Percentiles rank a stretch among this genome's conserved stretches.
Evolutionary conservation across 2,888 invertebrate genomes (phyloP).

Genomic region (Watsonalla binaria): DNA sequence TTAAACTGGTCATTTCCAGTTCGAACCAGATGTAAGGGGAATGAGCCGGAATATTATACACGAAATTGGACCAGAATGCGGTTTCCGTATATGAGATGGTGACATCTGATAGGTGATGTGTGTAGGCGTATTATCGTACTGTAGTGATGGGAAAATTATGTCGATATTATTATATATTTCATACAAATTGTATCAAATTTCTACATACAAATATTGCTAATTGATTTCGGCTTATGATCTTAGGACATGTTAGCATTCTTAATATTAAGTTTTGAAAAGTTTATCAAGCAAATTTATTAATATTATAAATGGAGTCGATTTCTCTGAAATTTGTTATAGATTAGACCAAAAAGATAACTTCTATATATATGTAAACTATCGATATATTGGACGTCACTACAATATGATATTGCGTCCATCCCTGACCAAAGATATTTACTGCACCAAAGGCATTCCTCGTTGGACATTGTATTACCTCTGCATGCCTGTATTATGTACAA

Average conservation of each 20-base stretch:
- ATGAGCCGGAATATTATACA: slow-evolving; percentile 58
- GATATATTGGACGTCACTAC: slow-evolving; percentile 2
- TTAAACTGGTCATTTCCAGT: slow-evolving; percentile 37
- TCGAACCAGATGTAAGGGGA: slow-evolving; percentile 55
- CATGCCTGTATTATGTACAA: not conserved
- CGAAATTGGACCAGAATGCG: slow-evolving; percentile 62
- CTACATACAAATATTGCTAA: slow-evolving; percentile 6
- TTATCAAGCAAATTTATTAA: too few relatives aligned
- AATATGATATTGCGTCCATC: slow-evolving; percentile 12
- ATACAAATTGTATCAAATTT: too few relatives aligned
- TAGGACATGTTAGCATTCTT: too few relatives aligned
- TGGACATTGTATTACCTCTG: slow-evolving; percentile 13
- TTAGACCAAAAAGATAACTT: too few relatives aligned
- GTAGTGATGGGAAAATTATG: slow-evolving; percentile 9
- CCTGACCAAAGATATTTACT: slow-evolving; percentile 34
- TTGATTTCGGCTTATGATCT: not conserved
- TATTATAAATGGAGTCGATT: too few relatives aligned
- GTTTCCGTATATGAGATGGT: slow-evolving; percentile 62
- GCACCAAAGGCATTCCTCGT: slow-evolving; percentile 19
- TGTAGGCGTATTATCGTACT: slow-evolving; percentile 24
- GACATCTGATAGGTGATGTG: slow-evolving; percentile 55
- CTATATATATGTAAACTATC: not conserved
- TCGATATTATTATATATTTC: slow-evolving; percentile 2
- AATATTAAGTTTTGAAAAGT: too few relatives aligned
- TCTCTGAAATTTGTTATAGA: too few relatives aligned